These are phyloP conservation scores for Euphysa ruthae DNA, from an alignment of 30 jellyfish, hydroid and myxozoan genomes.

Conservation along the genomic window DNA sequence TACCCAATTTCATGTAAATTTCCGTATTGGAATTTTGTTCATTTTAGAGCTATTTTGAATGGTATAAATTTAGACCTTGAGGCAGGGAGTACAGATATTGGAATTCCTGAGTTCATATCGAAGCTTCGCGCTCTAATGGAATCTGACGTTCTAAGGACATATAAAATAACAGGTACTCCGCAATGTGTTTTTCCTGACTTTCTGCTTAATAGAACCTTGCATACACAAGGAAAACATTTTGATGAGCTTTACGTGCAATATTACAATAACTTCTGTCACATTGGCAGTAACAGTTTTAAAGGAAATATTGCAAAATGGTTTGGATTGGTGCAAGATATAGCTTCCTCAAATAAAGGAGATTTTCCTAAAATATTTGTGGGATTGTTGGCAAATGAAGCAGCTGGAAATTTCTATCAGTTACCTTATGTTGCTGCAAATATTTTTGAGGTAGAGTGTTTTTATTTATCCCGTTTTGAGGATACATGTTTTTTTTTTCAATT, in stretches of 20 bases:
- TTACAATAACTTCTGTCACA: conserved; percentile 79
- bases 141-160: not conserved
- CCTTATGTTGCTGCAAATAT: too few species aligned
- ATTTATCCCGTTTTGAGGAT: too few species aligned
- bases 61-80: conserved; percentile 14
- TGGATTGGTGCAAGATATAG: conserved; percentile 25
- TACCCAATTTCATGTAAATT: too few species aligned
- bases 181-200: conserved; percentile 3
- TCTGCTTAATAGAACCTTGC: not conserved
- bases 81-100: conserved; percentile 6
- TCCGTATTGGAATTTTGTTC: too few species aligned
- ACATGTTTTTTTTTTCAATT: too few species aligned
- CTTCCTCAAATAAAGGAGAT: conserved; percentile 3
- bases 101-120: not conserved
- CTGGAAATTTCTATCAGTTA: too few species aligned
- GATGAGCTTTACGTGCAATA: conserved; percentile 82
- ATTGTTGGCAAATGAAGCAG: too few species aligned
- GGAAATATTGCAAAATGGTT: conserved; percentile 68
- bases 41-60: conserved; percentile 41
- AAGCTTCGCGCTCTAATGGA: conserved; percentile 11
- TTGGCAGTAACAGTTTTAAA: conserved; percentile 63
- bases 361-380: conserved; percentile 75
- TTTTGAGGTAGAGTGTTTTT: too few species aligned
- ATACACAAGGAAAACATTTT: conserved; percentile 41
- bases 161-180: conserved; percentile 7